Evolutionary conservation across 2,113 vertebrate species (phyloP).

Genomic region (Thamnaconus septentrionalis): DNA sequence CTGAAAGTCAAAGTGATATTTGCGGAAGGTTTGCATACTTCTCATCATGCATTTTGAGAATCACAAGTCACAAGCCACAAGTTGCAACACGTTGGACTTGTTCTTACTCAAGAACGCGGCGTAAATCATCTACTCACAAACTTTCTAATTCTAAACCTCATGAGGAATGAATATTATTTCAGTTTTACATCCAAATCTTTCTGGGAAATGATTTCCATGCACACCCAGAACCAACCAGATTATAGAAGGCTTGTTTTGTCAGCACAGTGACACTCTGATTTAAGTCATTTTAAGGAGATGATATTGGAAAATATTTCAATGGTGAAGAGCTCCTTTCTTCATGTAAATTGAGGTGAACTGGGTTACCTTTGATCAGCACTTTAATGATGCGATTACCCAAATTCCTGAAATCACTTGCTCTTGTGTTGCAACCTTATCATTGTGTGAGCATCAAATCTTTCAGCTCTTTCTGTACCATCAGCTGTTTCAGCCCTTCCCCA

Average conservation of each 20-base stretch:
- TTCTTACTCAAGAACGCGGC: background rate
- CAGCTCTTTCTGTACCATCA: background rate
- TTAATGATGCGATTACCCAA: constrained; percentile 38
- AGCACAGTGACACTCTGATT: constrained; percentile 4
- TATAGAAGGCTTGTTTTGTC: constrained; percentile 2
- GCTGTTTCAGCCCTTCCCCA: background rate
- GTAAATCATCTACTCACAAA: background rate
- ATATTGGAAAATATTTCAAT: constrained; percentile 36
- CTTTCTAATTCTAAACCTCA: background rate
- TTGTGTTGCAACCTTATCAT: constrained; percentile 29
- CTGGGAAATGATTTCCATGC: too few relatives aligned
- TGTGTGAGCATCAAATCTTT: constrained; percentile 30
- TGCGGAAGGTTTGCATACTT: constrained; percentile 21
- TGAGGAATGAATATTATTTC: too few relatives aligned
- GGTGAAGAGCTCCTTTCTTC: constrained; percentile 31
- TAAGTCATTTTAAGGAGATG: constrained; percentile 24
- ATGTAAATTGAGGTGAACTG: constrained; percentile 40
- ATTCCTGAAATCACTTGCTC: constrained; percentile 28
- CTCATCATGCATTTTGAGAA: too few relatives aligned
- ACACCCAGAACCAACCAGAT: background rate
- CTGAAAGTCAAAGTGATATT: constrained; percentile 16
- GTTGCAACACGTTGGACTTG: constrained; percentile 5
- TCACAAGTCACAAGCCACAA: background rate
- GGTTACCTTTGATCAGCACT: constrained; percentile 40
- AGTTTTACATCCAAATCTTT: too few relatives aligned